Evolutionary conservation across 2,113 vertebrate species (phyloP), one percentile per base, ranked within the genome.

Genomic region (Zosterops lateralis): DNA sequence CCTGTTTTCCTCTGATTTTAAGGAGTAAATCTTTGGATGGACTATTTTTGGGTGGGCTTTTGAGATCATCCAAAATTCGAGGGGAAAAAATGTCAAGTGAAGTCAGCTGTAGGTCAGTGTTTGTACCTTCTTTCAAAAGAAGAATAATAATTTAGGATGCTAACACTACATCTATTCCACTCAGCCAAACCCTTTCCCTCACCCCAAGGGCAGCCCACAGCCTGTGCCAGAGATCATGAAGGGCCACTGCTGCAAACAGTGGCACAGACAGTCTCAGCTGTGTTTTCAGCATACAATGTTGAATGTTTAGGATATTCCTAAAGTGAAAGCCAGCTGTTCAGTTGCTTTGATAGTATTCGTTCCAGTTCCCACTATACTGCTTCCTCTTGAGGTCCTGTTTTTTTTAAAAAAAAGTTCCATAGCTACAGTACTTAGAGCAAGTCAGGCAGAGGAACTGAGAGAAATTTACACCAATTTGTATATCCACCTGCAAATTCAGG

Each of bases 121-220:
- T 84, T 56, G 36, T 6, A 34, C 11, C 14, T 61, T 91, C 32
- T 88, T 77, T 34, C 32, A 60, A 65, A 92, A 61, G 34, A 87
- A 8, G 9, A 47, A 40, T 58, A 31, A 19, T 14, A 11, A 17
- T 51, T 72, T 48, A 68, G 82, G 48, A 45, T 0, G 2, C 31
- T 65, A 31, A 51, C 0, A 0, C 54, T 53, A 25, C 21, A 22
- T 34, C 36, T 70, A 0, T 50, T 56, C 3, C 1, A 68, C 4
- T 9, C 36, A 70, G 42, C 2, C 10, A 4, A 36, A 48, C 16
- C 36, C 40, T 47, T 51, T n/a, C 18, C 32, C 40, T 16, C 29
- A 38, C 14, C 6, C 38, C 29, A 22, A 53, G 40, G 62, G 45
- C 82, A 61, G 5, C 4, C 5, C 50, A 48, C 18, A 10, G 62